Percentiles rank a stretch among this genome's conserved stretches.
Evolutionary conservation across 2,888 invertebrate genomes (phyloP).

Genomic region (Maniola hyperantus): DNA sequence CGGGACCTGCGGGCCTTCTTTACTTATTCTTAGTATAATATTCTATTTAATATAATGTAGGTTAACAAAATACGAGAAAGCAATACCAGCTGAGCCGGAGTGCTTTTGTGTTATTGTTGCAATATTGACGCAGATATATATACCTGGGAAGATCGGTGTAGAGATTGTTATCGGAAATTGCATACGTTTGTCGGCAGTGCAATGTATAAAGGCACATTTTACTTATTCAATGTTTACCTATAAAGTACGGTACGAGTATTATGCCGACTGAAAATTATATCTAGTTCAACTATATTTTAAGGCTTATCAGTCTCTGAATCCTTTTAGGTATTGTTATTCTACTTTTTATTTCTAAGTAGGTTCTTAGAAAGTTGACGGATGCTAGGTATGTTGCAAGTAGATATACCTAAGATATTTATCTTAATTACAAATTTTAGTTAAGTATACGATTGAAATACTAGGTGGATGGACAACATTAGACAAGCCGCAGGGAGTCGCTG

Average conservation of each 20-base stretch:
- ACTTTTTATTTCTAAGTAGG: too few relatives aligned
- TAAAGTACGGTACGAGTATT: not conserved
- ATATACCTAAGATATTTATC: not conserved
- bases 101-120: conserved; percentile 20
- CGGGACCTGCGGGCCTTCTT: too few relatives aligned
- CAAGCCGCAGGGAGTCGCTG: too few relatives aligned
- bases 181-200: conserved; percentile 17
- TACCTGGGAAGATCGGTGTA: conserved; percentile 15
- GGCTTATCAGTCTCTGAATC: not conserved
- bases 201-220: conserved; percentile 12
- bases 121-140: conserved; percentile 19
- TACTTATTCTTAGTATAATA: not conserved
- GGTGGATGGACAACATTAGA: too few relatives aligned
- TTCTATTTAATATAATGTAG: not conserved
- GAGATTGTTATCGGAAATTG: conserved; percentile 18
- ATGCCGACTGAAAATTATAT: not conserved
- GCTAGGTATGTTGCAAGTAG: too few relatives aligned
- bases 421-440: not conserved
- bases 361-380: too few relatives aligned
- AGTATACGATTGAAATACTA: too few relatives aligned
- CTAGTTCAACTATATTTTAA: not conserved
- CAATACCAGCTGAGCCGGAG: conserved; percentile 1
- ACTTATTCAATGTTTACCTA: conserved; percentile 2
- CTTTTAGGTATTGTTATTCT: not conserved
- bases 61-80: conserved; percentile 2